A percentile compares a stretch with the other conserved stretches of the same genome.
These are phyloP conservation scores for Dromaius novaehollandiae DNA, from an alignment of 2,113 vertebrate species.

Conservation along the genomic window DNA sequence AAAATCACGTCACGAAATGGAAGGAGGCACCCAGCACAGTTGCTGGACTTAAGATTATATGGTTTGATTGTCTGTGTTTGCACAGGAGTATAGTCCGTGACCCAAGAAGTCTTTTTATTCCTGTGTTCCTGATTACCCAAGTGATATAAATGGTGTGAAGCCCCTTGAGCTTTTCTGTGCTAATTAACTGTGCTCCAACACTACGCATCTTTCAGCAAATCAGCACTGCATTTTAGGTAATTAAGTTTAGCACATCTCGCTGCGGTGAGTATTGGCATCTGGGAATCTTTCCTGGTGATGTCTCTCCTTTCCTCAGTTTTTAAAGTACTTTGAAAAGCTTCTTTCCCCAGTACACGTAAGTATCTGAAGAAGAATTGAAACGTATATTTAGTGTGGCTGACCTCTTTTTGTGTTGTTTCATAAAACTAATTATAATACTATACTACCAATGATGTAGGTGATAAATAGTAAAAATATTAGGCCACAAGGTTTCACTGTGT, in stretches of 20 bases:
- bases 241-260: background rate
- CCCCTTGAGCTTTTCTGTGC: constrained; percentile 8
- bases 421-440: background rate
- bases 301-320: background rate
- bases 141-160: constrained; percentile 32
- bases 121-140: background rate
- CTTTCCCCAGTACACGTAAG: background rate
- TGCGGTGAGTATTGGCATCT: background rate
- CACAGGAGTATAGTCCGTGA: background rate
- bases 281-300: background rate
- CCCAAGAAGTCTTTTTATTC: background rate
- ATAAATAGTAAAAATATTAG: background rate
- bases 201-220: background rate
- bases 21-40: background rate
- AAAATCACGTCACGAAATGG: background rate
- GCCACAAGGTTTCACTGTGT: background rate
- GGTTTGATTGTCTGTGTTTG: background rate
- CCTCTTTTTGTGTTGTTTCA: background rate
- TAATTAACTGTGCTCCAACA: constrained; percentile 36
- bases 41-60: background rate
- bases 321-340: background rate
- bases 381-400: background rate
- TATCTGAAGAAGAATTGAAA: background rate
- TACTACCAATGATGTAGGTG: background rate
- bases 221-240: constrained; percentile 7